These are phyloP conservation scores for Synergus japonicus DNA, from an alignment of 2,888 invertebrate genomes.

Conservation along the genomic window DNA sequence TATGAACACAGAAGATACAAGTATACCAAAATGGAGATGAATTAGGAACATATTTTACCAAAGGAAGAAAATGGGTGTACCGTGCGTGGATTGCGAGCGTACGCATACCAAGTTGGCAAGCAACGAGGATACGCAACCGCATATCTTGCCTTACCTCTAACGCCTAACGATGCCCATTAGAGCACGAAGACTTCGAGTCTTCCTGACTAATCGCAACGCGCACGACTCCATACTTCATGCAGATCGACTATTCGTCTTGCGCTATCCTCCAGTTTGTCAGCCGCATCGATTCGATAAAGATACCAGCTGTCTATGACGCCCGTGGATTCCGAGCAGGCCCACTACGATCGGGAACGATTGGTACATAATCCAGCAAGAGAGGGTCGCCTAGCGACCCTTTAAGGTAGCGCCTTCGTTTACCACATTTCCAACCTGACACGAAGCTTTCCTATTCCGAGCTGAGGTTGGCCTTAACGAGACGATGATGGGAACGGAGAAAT, in stretches of 20 bases:
- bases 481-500: slow-evolving; percentile 39
- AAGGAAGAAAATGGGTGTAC: slow-evolving; percentile 30
- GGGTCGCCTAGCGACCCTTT: slow-evolving; percentile 60
- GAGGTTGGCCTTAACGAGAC: slow-evolving; percentile 55
- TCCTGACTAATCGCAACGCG: slow-evolving; percentile 73
- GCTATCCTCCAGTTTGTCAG: slow-evolving; percentile 75
- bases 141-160: slow-evolving; percentile 50
- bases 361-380: slow-evolving; percentile 19
- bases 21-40: slow-evolving; percentile 8
- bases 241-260: slow-evolving; percentile 75
- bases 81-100: slow-evolving; percentile 14
- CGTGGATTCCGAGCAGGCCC: slow-evolving; percentile 51
- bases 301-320: slow-evolving; percentile 71
- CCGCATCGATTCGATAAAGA: slow-evolving; percentile 74
- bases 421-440: slow-evolving; percentile 58
- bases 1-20: neutral
- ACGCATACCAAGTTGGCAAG: slow-evolving; percentile 33
- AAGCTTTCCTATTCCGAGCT: slow-evolving; percentile 48
- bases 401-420: slow-evolving; percentile 66
- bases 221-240: slow-evolving; percentile 74
- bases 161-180: slow-evolving; percentile 76
- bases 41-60: slow-evolving; percentile 32
- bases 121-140: slow-evolving; percentile 31
- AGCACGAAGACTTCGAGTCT: slow-evolving; percentile 66
- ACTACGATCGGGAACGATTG: slow-evolving; percentile 42